These are phyloP conservation scores for Andrena camellia DNA, from an alignment of 2,888 invertebrate species.

Conservation along the genomic window DNA sequence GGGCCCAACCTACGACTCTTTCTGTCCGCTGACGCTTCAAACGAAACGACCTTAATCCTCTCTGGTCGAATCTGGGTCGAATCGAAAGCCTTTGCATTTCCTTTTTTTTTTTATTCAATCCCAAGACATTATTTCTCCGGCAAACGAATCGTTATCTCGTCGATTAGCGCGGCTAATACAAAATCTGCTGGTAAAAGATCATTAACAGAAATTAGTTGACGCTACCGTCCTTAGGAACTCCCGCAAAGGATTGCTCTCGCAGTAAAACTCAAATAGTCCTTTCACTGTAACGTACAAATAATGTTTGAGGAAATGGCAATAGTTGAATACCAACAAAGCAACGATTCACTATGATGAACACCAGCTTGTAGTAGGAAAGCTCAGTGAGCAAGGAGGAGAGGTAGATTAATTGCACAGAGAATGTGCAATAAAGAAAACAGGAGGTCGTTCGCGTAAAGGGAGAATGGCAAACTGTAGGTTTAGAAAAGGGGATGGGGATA, in stretches of 20 bases:
- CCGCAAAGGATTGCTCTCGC: too few species aligned
- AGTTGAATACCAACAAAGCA: background rate
- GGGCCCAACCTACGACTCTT: background rate
- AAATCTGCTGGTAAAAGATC: too few species aligned
- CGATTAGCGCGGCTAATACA: too few species aligned
- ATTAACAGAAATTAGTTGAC: too few species aligned
- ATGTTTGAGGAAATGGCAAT: too few species aligned
- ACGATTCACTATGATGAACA: background rate
- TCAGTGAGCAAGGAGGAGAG: background rate
- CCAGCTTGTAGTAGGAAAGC: too few species aligned
- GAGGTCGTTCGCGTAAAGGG: too few species aligned
- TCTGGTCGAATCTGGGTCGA: slow-evolving; percentile 19
- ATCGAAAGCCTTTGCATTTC: background rate
- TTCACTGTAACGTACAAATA: too few species aligned
- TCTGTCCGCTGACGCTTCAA: background rate
- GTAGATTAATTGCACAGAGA: background rate
- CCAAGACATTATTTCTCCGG: background rate
- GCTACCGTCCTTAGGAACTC: too few species aligned
- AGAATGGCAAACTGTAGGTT: too few species aligned
- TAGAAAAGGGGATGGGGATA: background rate
- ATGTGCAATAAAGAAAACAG: background rate
- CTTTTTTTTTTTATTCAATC: background rate
- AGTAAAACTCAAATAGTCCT: too few species aligned
- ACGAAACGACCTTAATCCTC: slow-evolving; percentile 2
- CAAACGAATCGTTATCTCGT: background rate